Percentiles rank a stretch among this genome's conserved stretches.
Evolutionary conservation across 2,888 invertebrate genomes (phyloP).

Genomic region (Morinoia aosen): DNA sequence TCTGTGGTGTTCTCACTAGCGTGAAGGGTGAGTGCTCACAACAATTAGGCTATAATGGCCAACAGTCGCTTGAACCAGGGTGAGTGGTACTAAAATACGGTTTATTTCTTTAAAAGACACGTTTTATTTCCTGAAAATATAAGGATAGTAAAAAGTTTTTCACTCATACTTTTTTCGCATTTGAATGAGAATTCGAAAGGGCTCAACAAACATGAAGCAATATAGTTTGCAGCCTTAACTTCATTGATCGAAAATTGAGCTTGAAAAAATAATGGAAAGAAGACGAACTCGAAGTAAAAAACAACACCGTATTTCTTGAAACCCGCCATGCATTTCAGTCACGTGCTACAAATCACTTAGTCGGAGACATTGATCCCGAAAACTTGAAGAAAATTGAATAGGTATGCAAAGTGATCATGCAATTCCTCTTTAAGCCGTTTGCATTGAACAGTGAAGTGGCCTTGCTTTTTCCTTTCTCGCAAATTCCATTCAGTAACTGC

Average conservation of each 20-base stretch:
- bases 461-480: neutral
- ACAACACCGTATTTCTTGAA: neutral
- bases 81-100: no score
- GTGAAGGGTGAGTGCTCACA: no score
- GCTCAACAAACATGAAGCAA: neutral
- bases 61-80: no score
- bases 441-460: neutral
- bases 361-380: neutral
- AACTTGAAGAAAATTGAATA: neutral
- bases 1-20: no score
- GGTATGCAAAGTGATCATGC: neutral
- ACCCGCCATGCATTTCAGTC: neutral
- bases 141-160: neutral
- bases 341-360: neutral
- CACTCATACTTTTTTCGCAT: neutral
- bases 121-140: neutral
- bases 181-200: no score
- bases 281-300: neutral
- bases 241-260: neutral
- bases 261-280: neutral
- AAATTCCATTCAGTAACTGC: neutral
- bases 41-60: no score
- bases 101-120: no score
- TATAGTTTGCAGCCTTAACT: neutral
- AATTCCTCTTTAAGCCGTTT: neutral